Evolutionary conservation across 1,140 invertebrate genomes (phyloP), one percentile per base, ranked within the genome.

Genomic region (Thaumatotibia leucotreta): DNA sequence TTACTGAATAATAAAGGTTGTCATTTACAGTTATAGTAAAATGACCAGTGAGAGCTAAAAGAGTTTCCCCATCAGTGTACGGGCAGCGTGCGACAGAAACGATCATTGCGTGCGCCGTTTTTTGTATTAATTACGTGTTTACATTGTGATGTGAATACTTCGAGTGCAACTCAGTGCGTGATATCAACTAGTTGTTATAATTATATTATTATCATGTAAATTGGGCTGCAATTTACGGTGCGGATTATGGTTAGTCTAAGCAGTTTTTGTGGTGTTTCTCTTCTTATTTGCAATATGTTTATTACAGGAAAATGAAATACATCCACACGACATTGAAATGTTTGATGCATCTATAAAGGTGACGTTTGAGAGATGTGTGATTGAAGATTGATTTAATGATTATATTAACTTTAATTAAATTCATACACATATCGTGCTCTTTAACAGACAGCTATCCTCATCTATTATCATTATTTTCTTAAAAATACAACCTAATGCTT

Each of bases 301-400:
- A 63, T 63, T 88, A 63, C 86, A 90, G 88, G 88, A 88, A 65
- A 84, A 82, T 73, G 75, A 82, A 33, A 87, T 88, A 67, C 75
- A 73, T 50, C 77, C 79, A 11, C 75, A 70, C 39, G 84, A 88
- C 67, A 88, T 89, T 77, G 84, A 90, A 76, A 83, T 85, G 58
- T 89, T 89, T 77, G 86, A 90, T 77, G 83, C 83, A n/a, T 88
- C 84, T 63, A 90, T 90, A 63, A 90, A 90, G 88, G 88, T 90
- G 85, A 88, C 64, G 29, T 77, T 80, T 84, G 71, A 73, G 71
- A 76, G 72, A 75, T 50, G 70, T 79, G 76, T 79, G 77, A 78
- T 45, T 67, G 70, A 76, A 20, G 66, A 58, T 35, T 69, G 67
- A 29, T 62, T 68, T 58, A 24, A 58, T 17, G 11, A 17, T 4